Percentiles rank a stretch among this genome's conserved stretches.
These are phyloP conservation scores for Serilophus lunatus DNA, from an alignment of 2,113 vertebrate genomes.

Conservation along the genomic window DNA sequence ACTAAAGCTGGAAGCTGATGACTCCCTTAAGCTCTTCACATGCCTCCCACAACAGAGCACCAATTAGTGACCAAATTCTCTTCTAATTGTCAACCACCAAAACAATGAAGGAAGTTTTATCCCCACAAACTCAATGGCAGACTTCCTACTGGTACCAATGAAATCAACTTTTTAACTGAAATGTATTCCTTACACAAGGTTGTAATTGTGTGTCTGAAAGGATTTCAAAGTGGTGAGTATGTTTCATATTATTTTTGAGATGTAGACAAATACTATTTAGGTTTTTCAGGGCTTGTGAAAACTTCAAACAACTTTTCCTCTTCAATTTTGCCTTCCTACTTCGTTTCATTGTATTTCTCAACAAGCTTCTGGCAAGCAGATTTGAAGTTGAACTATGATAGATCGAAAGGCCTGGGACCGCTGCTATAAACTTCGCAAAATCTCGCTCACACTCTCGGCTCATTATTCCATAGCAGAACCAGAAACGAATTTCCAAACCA, in stretches of 20 bases:
- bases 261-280: not conserved
- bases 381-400: constrained; percentile 76
- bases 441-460: constrained; percentile 13
- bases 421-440: constrained; percentile 82
- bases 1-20: not conserved
- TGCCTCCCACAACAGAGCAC: not conserved
- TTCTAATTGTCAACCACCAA: not conserved
- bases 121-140: not conserved
- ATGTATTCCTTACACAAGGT: not conserved
- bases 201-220: not conserved
- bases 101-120: not conserved
- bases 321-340: constrained; percentile 72
- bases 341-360: constrained; percentile 80
- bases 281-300: not conserved
- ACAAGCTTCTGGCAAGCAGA: constrained; percentile 89
- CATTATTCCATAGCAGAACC: not conserved
- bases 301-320: constrained; percentile 79
- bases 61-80: not conserved
- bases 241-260: not conserved
- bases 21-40: not conserved
- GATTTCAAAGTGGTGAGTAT: not conserved
- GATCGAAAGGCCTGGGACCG: constrained; percentile 77
- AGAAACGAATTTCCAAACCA: not conserved
- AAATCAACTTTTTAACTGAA: not conserved
- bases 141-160: not conserved